Percentiles rank a stretch among this genome's conserved stretches.
These are phyloP conservation scores for Crenuchus spilurus DNA, from an alignment of 2,797 vertebrate species.

Conservation along the genomic window DNA sequence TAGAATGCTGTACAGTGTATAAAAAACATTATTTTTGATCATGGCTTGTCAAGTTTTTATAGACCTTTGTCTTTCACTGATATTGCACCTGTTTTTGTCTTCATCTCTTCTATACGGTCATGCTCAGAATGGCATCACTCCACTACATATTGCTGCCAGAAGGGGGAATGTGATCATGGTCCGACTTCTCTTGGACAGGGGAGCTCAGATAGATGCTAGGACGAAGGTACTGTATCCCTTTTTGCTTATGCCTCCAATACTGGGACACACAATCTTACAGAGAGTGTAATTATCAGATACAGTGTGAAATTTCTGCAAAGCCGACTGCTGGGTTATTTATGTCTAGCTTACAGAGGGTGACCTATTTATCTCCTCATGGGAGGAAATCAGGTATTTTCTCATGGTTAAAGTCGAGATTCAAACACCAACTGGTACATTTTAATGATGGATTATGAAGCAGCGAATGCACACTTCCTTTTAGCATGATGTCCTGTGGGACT, in stretches of 20 bases:
- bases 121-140: constrained; percentile 93
- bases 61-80: too few relatives aligned
- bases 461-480: constrained; percentile 6
- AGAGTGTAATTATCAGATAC: constrained; percentile 36
- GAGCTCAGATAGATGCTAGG: constrained; percentile 92
- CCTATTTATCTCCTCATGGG: constrained; percentile 51
- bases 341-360: constrained; percentile 47
- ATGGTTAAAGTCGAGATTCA: constrained; percentile 14
- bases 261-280: constrained; percentile 19
- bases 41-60: too few relatives aligned
- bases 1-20: too few relatives aligned
- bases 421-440: constrained; percentile 18
- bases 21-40: too few relatives aligned
- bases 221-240: constrained; percentile 84
- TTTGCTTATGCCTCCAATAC: constrained; percentile 15
- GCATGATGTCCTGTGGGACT: neutral
- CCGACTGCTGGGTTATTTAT: constrained; percentile 56
- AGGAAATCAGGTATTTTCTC: constrained; percentile 50
- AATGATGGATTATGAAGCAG: constrained; percentile 1
- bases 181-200: constrained; percentile 91
- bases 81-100: neutral
- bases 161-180: constrained; percentile 97
- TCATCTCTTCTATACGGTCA: constrained; percentile 2
- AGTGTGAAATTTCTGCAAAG: constrained; percentile 38
- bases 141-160: constrained; percentile 94